Evolutionary conservation across 2,113 vertebrate species (phyloP), one percentile per base, ranked within the genome.

Genomic region (Petroica traversi): DNA sequence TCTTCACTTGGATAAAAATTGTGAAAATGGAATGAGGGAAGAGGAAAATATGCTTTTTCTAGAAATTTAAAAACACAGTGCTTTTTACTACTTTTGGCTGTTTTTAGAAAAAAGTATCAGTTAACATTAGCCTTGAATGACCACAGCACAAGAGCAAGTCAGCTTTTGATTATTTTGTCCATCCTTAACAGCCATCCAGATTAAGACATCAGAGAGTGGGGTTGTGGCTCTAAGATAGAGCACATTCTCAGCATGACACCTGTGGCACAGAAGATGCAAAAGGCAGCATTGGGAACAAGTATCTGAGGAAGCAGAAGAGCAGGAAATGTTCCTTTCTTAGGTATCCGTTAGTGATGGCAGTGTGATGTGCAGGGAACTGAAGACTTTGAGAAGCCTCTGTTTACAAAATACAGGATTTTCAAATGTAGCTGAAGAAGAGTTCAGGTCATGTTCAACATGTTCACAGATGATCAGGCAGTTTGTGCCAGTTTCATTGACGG

Each of bases 191-290:
- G 61, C 41, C 29, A 66, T 58, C 12, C 41, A 49, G 25, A 61
- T 34, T 38, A 82, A 55, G 33, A 58, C 9, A 24, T 28, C 45
- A 63, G 25, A 62, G 52, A 46, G 14, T 31, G 12, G 25, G 24
- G 11, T 12, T 54, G 20, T 29, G 31, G 8, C 34, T 59, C 3
- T n/a, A 48, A 51, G 49, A 22, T 34, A 88, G 33, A 73, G 34
- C 31, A 45, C 1, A 0, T 41, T 78, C 67, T 59, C 55, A 46
- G 19, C 0, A 0, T 72, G 38, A 69, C 18, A 49, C 55, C 25
- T 1, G 1, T 51, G 38, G 33, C 36, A 54, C 38, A 23, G 34
- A 51, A 36, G 43, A 12, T 22, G 25, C 40, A n/a, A 72, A 78
- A 77, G 41, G 45, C n/a, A 57, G 73, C 31, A 3, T 3, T 81